phyloP scores from a whole-genome alignment of 2,113 vertebrate genomes.

The Poeciliopsis occidentalis region DNA sequence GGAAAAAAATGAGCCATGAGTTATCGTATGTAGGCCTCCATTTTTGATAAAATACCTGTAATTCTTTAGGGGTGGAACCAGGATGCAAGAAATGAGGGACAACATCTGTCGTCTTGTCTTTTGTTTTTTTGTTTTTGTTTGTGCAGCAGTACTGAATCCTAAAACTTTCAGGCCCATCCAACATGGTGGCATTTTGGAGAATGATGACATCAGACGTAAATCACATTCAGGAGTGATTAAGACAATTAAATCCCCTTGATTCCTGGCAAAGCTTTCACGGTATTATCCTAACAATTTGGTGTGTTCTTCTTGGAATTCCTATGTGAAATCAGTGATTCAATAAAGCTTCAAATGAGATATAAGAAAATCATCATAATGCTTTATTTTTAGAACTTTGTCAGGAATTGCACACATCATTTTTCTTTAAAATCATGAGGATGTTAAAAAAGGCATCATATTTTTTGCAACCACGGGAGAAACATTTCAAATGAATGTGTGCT shows the following conservation, averaged over 20 bases:
- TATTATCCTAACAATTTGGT: conserved; percentile 52
- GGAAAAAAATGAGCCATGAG: conserved; percentile 40
- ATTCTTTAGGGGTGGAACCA: conserved; percentile 31
- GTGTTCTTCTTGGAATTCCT: conserved; percentile 29
- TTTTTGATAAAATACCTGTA: conserved; percentile 39
- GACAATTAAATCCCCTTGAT: conserved; percentile 56
- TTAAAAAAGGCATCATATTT: conserved; percentile 51
- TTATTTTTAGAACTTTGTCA: conserved; percentile 58
- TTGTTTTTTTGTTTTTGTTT: no score
- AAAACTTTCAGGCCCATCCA: conserved; percentile 38
- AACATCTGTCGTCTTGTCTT: conserved; percentile 9
- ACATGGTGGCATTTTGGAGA: conserved; percentile 35
- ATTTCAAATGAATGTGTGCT: conserved; percentile 50
- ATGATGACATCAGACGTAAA: conserved; percentile 61
- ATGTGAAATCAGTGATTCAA: conserved; percentile 19
- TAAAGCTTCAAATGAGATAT: conserved; percentile 26
- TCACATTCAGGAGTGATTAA: conserved; percentile 61
- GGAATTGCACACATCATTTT: conserved; percentile 60
- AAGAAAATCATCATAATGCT: conserved; percentile 8
- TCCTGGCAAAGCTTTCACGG: conserved; percentile 47
- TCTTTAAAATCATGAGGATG: conserved; percentile 36
- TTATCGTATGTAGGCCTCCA: conserved; percentile 25
- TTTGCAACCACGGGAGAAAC: conserved; percentile 54
- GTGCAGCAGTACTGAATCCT: conserved; percentile 12
- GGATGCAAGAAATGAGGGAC: conserved; percentile 34